A percentile compares a stretch with the other conserved stretches of the same genome.
phyloP scores from a whole-genome alignment of 1,140 invertebrate species.

The Hyles vespertilio region DNA sequence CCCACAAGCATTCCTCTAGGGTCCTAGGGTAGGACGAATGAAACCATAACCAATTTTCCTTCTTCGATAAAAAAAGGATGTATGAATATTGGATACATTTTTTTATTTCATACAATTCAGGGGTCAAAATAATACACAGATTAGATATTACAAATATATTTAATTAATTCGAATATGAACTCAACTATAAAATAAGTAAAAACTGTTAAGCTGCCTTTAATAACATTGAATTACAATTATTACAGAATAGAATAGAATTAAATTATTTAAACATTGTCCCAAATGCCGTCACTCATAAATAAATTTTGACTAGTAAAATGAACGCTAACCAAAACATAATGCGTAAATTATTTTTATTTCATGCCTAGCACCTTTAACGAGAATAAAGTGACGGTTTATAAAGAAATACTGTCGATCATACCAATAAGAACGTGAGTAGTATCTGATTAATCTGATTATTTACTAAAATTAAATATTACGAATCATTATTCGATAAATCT shows the following conservation, averaged over 20 bases:
- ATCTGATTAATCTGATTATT: background rate
- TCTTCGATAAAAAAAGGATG: too few species aligned
- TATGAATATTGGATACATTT: too few species aligned
- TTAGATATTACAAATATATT: slow-evolving; percentile 71
- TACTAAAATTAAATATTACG: background rate
- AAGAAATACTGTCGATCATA: background rate
- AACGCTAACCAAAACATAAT: slow-evolving; percentile 31
- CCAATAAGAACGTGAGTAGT: background rate
- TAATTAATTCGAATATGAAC: slow-evolving; percentile 61
- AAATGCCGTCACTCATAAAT: slow-evolving; percentile 52
- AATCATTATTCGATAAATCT: too few species aligned
- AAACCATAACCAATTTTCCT: too few species aligned
- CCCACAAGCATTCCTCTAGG: too few species aligned
- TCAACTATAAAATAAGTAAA: slow-evolving; percentile 62
- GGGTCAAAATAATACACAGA: slow-evolving; percentile 33
- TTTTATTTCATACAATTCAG: too few species aligned
- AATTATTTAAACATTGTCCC: slow-evolving; percentile 26
- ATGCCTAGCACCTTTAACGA: slow-evolving; percentile 55
- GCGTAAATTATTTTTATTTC: slow-evolving; percentile 20
- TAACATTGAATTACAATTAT: slow-evolving; percentile 43
- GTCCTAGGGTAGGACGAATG: too few species aligned
- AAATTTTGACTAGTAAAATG: slow-evolving; percentile 68
- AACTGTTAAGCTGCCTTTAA: slow-evolving; percentile 57
- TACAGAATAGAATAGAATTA: slow-evolving; percentile 23
- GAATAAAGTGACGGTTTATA: slow-evolving; percentile 31